phyloP scores from a whole-genome alignment of 2,113 vertebrate genomes.

The Scomber scombrus region DNA sequence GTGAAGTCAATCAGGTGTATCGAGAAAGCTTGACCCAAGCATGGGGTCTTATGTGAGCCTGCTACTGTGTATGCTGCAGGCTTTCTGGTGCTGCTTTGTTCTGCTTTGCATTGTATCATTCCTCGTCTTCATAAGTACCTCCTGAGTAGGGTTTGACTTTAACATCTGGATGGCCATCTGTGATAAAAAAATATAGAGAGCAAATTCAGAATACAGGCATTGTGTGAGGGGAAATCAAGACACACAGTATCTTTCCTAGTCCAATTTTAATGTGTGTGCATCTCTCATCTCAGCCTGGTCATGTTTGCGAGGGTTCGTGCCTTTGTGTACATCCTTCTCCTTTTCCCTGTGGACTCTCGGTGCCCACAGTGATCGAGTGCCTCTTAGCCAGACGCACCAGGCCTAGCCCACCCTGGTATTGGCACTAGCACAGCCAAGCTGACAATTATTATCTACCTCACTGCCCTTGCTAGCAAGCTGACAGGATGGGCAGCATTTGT shows the following conservation, averaged over 20 bases:
- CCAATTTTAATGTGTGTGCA: not conserved
- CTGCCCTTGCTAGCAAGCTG: constrained; percentile 81
- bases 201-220: not conserved
- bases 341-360: constrained; percentile 22
- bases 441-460: constrained; percentile 81
- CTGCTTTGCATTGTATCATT: constrained; percentile 11
- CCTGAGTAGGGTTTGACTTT: constrained; percentile 14
- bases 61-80: not conserved
- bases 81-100: constrained; percentile 29
- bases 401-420: constrained; percentile 65
- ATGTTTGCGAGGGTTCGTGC: not conserved
- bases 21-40: not conserved
- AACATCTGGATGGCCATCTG: constrained; percentile 37
- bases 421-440: constrained; percentile 68
- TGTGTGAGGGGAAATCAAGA: not conserved
- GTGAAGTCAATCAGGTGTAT: constrained; percentile 13
- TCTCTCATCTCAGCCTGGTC: not conserved
- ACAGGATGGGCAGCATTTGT: constrained; percentile 73
- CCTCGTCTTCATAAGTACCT: constrained; percentile 7
- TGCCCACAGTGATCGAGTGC: constrained; percentile 44
- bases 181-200: constrained; percentile 12
- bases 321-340: constrained; percentile 10
- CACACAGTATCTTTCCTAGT: not conserved
- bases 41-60: not conserved
- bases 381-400: constrained; percentile 61